A percentile compares a stretch with the other conserved stretches of the same genome.
Conservation (phyloP, 2,888 invertebrate species). For the Elaeidobius kamerunicus region DNA sequence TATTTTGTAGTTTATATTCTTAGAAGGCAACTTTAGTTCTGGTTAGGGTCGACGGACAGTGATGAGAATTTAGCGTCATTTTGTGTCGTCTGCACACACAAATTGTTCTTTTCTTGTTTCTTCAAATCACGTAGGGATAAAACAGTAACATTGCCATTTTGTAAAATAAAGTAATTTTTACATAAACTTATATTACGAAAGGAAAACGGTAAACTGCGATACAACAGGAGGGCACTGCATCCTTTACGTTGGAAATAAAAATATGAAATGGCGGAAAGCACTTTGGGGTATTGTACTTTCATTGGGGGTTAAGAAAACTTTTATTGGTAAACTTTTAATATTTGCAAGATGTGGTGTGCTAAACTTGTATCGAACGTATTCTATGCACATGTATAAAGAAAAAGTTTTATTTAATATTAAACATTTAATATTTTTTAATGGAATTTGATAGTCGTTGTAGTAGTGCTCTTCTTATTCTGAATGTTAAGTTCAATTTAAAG, state of each 20-base stretch:
- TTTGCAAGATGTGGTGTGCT: neutral
- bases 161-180: slow-evolving; percentile 23
- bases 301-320: slow-evolving; percentile 22
- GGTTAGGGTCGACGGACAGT: slow-evolving; percentile 25
- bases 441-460: too few relatives aligned
- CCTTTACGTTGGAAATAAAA: slow-evolving; percentile 23
- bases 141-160: slow-evolving; percentile 16
- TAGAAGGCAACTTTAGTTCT: slow-evolving; percentile 19
- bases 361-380: too few relatives aligned
- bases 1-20: slow-evolving; percentile 22
- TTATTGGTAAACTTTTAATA: slow-evolving; percentile 24
- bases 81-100: slow-evolving; percentile 23
- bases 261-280: slow-evolving; percentile 24
- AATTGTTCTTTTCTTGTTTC: slow-evolving; percentile 16
- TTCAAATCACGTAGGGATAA: slow-evolving; percentile 17
- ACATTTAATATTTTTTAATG: too few relatives aligned
- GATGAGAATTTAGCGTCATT: slow-evolving; percentile 21
- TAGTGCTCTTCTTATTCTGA: too few relatives aligned
- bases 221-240: slow-evolving; percentile 18
- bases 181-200: slow-evolving; percentile 20
- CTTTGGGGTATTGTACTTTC: slow-evolving; percentile 24
- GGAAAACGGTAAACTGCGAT: slow-evolving; percentile 16
- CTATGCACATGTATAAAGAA: too few relatives aligned
- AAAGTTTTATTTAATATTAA: too few relatives aligned
- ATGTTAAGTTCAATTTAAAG: too few relatives aligned